phyloP scores from a whole-genome alignment of 2,888 invertebrate species.

The Lasioglossum zephyrum region DNA sequence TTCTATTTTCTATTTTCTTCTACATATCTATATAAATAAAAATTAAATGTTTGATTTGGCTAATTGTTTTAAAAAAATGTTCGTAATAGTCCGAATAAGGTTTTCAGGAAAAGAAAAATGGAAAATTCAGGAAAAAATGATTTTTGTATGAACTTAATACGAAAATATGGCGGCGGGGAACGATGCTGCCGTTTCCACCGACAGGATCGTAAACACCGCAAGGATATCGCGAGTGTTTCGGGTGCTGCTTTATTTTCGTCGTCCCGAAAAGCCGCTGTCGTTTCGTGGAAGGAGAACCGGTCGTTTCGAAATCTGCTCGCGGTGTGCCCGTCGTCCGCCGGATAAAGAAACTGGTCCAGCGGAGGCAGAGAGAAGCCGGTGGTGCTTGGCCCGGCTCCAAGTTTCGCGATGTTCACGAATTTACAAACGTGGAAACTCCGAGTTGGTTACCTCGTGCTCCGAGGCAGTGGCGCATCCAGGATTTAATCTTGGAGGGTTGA shows the following conservation, averaged over 20 bases:
- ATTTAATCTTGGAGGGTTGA: too few species aligned
- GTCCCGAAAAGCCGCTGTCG: slow-evolving; percentile 53
- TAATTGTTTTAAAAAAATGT: too few species aligned
- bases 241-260: slow-evolving; percentile 71
- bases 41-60: too few species aligned
- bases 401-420: slow-evolving; percentile 59
- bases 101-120: too few species aligned
- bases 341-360: slow-evolving; percentile 73
- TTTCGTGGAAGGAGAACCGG: slow-evolving; percentile 72
- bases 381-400: slow-evolving; percentile 68
- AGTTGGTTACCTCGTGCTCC: slow-evolving; percentile 5
- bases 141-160: too few species aligned
- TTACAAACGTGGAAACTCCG: slow-evolving; percentile 61
- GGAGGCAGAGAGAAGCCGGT: slow-evolving; percentile 58
- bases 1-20: too few species aligned
- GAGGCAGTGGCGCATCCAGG: background rate
- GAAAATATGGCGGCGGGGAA: slow-evolving; percentile 14
- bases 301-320: slow-evolving; percentile 73
- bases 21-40: too few species aligned
- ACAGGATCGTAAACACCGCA: slow-evolving; percentile 67
- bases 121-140: too few species aligned
- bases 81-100: too few species aligned
- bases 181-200: background rate
- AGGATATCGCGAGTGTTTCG: slow-evolving; percentile 66
- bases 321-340: slow-evolving; percentile 51